phyloP scores from a whole-genome alignment of 2,113 vertebrate species.

The Chionis minor region DNA sequence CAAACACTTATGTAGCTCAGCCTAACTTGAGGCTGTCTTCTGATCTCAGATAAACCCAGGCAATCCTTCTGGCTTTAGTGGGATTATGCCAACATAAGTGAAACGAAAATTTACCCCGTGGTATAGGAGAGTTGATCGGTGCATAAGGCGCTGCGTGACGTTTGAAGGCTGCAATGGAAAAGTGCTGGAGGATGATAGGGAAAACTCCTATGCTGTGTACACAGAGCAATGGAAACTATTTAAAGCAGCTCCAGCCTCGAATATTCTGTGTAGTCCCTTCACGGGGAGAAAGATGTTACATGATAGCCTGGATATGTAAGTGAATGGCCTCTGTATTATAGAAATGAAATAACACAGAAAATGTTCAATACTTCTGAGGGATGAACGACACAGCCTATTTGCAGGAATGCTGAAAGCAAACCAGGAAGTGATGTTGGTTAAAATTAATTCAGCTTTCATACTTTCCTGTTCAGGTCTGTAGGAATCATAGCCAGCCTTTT shows the following conservation, averaged over 20 bases:
- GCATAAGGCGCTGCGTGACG: background rate
- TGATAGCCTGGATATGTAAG: background rate
- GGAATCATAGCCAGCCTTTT: background rate
- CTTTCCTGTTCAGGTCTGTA: background rate
- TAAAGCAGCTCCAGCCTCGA: background rate
- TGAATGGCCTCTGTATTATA: background rate
- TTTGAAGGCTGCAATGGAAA: constrained; percentile 33
- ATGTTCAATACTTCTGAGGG: background rate
- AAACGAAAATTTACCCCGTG: constrained; percentile 17
- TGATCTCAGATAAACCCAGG: constrained; percentile 51
- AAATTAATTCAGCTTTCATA: background rate
- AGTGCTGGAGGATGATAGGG: constrained; percentile 26
- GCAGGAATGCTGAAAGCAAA: background rate
- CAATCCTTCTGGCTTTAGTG: constrained; percentile 53
- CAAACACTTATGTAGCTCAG: background rate
- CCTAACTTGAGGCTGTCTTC: constrained; percentile 38
- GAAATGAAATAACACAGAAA: background rate
- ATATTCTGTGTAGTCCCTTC: background rate
- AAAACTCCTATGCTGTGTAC: background rate
- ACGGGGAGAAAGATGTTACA: background rate
- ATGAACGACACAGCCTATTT: background rate
- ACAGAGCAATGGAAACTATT: constrained; percentile 51
- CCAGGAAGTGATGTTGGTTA: background rate
- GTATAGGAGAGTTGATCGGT: background rate
- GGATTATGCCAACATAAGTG: constrained; percentile 41